phyloP scores from a whole-genome alignment of 2,888 invertebrate genomes.

The Melanostoma mellinum region DNA sequence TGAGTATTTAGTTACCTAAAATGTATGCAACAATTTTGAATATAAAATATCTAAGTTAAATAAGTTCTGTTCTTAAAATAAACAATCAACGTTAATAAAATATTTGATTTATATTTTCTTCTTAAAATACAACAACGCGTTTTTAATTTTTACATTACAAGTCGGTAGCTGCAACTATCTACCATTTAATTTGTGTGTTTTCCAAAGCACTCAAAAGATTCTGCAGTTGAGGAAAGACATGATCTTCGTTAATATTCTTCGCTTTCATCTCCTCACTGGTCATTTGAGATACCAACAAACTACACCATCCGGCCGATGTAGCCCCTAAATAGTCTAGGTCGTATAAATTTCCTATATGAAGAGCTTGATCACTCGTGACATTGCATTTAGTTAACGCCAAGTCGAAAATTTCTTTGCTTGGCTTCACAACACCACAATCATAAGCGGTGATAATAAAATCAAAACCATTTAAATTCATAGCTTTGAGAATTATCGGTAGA shows the following conservation, averaged over 20 bases:
- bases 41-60: slow-evolving; percentile 28
- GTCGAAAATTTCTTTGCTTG: slow-evolving; percentile 77
- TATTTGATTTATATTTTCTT: too few relatives aligned
- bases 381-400: slow-evolving; percentile 83
- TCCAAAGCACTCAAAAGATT: slow-evolving; percentile 76
- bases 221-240: slow-evolving; percentile 75
- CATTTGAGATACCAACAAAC: slow-evolving; percentile 75
- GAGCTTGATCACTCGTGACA: slow-evolving; percentile 84
- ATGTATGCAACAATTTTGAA: slow-evolving; percentile 34
- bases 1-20: slow-evolving; percentile 55
- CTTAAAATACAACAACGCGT: too few relatives aligned
- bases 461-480: slow-evolving; percentile 84
- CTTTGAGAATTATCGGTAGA: slow-evolving; percentile 86
- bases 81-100: slow-evolving; percentile 29
- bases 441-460: slow-evolving; percentile 92
- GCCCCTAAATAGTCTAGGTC: slow-evolving; percentile 91
- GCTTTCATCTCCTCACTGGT: slow-evolving; percentile 38
- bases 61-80: slow-evolving; percentile 12
- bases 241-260: slow-evolving; percentile 41
- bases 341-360: slow-evolving; percentile 92
- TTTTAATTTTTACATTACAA: too few relatives aligned
- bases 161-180: background rate
- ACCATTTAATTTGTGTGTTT: slow-evolving; percentile 77
- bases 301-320: slow-evolving; percentile 83
- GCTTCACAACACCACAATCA: slow-evolving; percentile 84